phyloP scores from a whole-genome alignment of 2,888 invertebrate species.

The Spialia ferax region DNA sequence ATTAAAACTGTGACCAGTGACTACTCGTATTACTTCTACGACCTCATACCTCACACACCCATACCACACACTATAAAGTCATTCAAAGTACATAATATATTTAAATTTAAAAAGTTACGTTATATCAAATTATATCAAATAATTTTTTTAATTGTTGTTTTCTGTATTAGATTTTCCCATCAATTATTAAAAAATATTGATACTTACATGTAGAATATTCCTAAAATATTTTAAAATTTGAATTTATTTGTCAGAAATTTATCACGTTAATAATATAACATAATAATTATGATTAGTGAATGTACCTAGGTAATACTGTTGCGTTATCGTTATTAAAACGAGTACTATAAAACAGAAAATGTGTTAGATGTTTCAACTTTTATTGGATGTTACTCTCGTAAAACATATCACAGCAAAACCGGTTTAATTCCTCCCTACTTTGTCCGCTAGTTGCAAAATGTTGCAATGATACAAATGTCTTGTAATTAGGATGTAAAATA shows the following conservation, averaged over 20 bases:
- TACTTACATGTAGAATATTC: no score
- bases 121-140: neutral
- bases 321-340: no score
- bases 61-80: no score
- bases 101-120: neutral
- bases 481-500: conserved; percentile 21
- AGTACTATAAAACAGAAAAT: no score
- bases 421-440: no score
- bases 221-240: neutral
- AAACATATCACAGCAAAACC: conserved; percentile 47
- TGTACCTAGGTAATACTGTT: no score
- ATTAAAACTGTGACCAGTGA: no score
- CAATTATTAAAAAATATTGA: neutral
- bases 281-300: no score
- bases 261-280: neutral
- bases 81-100: no score
- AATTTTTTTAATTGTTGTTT: neutral
- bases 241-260: neutral
- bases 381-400: conserved; percentile 29
- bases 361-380: neutral
- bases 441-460: conserved; percentile 3
- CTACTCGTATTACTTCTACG: no score
- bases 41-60: no score
- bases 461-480: conserved; percentile 11
- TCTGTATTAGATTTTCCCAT: neutral